phyloP scores from a whole-genome alignment of 1,140 invertebrate genomes.

The Bombus haemorrhoidalis region DNA sequence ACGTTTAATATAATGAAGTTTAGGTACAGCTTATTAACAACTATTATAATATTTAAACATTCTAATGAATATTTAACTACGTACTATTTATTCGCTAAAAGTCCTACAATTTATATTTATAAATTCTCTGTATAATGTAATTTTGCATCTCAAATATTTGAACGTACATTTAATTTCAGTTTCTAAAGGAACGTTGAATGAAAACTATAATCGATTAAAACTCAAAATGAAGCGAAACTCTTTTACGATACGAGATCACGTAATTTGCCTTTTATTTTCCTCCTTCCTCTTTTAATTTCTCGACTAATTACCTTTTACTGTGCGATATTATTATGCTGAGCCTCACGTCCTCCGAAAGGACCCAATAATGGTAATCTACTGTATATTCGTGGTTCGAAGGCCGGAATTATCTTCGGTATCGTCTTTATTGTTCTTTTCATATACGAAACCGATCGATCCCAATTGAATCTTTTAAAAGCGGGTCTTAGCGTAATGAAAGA shows the following conservation, averaged over 20 bases:
- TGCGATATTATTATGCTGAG: not conserved
- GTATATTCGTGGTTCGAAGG: not conserved
- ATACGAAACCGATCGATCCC: not conserved
- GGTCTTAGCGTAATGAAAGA: too few relatives aligned
- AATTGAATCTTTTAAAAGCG: not conserved
- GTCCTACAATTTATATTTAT: too few relatives aligned
- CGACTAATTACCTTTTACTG: not conserved
- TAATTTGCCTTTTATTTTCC: not conserved
- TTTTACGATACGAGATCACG: not conserved
- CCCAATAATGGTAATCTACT: not conserved
- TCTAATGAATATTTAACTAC: too few relatives aligned
- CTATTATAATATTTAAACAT: too few relatives aligned
- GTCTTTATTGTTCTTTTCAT: not conserved
- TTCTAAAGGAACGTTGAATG: too few relatives aligned
- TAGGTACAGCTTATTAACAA: too few relatives aligned
- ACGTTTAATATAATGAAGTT: too few relatives aligned
- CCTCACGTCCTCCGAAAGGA: not conserved
- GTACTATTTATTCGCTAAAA: too few relatives aligned
- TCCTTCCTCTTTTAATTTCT: not conserved
- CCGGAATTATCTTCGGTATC: not conserved
- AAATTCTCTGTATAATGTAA: too few relatives aligned
- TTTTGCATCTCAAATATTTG: too few relatives aligned
- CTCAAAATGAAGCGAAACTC: not conserved
- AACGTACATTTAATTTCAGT: too few relatives aligned
- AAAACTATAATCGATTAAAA: too few relatives aligned